Evolutionary conservation across 2,113 vertebrate genomes (phyloP).

Genomic region (Actinemys pallida): DNA sequence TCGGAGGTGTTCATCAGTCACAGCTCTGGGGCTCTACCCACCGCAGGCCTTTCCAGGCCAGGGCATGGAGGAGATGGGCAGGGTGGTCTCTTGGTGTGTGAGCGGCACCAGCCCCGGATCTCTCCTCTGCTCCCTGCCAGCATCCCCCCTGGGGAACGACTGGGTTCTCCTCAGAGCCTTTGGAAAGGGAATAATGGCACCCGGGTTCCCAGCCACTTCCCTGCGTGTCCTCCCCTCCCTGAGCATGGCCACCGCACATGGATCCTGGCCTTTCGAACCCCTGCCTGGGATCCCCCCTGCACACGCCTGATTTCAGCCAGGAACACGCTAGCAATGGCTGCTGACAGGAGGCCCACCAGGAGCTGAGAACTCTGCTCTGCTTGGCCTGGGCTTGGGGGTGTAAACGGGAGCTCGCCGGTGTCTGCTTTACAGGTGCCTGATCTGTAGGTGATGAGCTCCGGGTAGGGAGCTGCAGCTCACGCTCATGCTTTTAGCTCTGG

Average conservation of each 20-base stretch:
- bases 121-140: neutral
- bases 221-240: neutral
- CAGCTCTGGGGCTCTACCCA: neutral
- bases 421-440: no score
- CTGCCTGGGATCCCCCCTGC: neutral
- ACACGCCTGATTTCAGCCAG: neutral
- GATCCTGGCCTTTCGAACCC: neutral
- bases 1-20: neutral
- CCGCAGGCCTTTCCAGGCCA: neutral
- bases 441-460: neutral
- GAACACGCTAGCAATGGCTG: neutral
- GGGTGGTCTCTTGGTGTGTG: neutral
- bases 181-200: neutral
- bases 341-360: neutral
- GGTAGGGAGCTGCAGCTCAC: no score
- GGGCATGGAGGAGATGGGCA: neutral
- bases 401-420: neutral
- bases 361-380: neutral
- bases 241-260: neutral
- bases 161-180: neutral
- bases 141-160: neutral
- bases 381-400: neutral
- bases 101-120: neutral
- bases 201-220: neutral
- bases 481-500: neutral